Base-by-base conservation (phyloP, 2,113 vertebrate genomes). In the Bos taurus region DNA sequence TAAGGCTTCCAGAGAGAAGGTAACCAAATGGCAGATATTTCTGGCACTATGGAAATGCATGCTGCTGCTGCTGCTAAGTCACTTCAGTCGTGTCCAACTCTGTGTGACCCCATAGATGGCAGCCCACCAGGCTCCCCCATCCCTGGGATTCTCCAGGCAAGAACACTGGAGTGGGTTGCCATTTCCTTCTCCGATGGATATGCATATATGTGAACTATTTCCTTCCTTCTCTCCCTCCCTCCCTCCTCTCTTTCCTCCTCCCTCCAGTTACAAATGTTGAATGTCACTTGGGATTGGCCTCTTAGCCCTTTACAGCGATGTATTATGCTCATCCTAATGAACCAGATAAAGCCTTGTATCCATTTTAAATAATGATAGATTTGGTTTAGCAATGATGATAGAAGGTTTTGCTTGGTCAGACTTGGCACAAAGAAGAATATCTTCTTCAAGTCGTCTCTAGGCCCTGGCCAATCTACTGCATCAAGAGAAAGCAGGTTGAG, bases 1-100 rank as follows among this genome's bases (percentile, higher is more conserved):
- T 30, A 67, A 90, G 74, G 30, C 50, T 85, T 26, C 40, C 46
- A 86, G 80, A 86, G 52, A 82, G 96, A 59, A 95, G 46, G 10
- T 56, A 46, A 82, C 50, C 30, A 50, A 90, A 84, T 23, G 78
- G 62, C 78, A 80, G 28, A 43, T 81, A 86, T 84, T 83, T 78
- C 80, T 84, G 87, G 67, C 23, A 25, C 48, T 83, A 14, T 19
- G 43, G 16, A n/a, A 21, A 7, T 6, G 1, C 23, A 33, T 11
- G 12, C 59, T 57, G 43, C 43, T 54, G 26, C 26, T 60, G 59
- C 59, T 30, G 12, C 26, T 60, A 60, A 60, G 59, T 60, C 26
- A 0, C 59, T 30, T 60, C 26, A 60, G 59, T 60, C 12, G 1
- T 60, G 59, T 30, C 59, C 2, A 0, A 30, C 26, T 60, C 59